Base-by-base conservation (phyloP, 2,888 invertebrate species). In the Digitonthophagus gazella region DNA sequence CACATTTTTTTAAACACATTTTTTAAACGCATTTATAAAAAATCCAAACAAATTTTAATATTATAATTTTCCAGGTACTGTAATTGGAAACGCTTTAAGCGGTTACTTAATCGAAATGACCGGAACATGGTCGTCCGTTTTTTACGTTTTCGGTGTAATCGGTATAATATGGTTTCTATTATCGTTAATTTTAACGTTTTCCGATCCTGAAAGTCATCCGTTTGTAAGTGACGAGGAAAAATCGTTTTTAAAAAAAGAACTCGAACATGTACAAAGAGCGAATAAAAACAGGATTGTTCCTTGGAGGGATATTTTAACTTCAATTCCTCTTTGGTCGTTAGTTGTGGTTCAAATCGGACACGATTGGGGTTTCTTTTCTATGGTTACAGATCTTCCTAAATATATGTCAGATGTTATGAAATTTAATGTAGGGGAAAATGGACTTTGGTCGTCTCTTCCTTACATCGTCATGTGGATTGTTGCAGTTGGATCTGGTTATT, bases 321-420 rank as follows among this genome's bases (percentile, higher is more conserved):
- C 19, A 3, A 18, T 61, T 11, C 61, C 61, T 6, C 19, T 61
- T 19, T 61, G 91, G 87, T 92, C 92, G 0, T 80, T 61, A 19
- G 61, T 61, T 18, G 18, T 61, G 6, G 61, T 61, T 1, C 61
- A 61, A 18, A 61, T 61, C 2, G 61, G 61, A 14, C 61, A 61
- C 20, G 61, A 61, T 20, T 61, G 61, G 61, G 61, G 6, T n/a
- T 61, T 19, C n/a, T 61, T 61, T 16, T 18, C 61, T n/a, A 61
- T 91, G 87, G 87, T 90, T 15, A 89, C 89, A 0, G 90, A 90
- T 76, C 82, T 91, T 3, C 91, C 91, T 0, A 89, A 88, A 74
- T 91, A 90, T 80, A 89, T 90, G 88, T 88, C 86, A 56, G 88
- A 88, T 69, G 87, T 90, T 1, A 80, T 91, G 66, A 86, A 88